Evolutionary conservation across 2,888 invertebrate genomes (phyloP).

Genomic region (Dinocampus coccinellae): DNA sequence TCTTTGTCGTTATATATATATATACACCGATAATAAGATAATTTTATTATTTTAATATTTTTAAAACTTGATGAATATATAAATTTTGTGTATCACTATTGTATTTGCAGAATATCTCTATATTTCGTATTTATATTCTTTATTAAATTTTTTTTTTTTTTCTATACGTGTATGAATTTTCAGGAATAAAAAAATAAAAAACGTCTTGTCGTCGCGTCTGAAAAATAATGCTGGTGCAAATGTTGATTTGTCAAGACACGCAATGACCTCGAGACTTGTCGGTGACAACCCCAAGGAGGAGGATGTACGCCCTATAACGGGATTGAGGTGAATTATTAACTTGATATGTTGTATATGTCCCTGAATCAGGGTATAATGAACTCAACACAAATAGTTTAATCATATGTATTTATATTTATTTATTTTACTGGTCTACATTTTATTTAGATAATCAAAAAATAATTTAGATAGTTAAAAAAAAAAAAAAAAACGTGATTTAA

Average conservation of each 20-base stretch:
- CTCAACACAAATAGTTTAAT: constrained; percentile 7
- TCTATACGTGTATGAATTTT: constrained; percentile 1
- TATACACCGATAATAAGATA: no score
- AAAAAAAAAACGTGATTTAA: no score
- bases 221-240: constrained; percentile 4
- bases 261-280: constrained; percentile 44
- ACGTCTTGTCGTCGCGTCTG: not conserved
- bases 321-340: constrained; percentile 9
- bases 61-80: not conserved
- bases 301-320: constrained; percentile 23
- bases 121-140: not conserved
- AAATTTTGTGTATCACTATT: not conserved
- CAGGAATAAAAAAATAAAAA: not conserved
- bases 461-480: no score
- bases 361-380: constrained; percentile 13
- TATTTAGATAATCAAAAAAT: no score
- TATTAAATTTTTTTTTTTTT: constrained; percentile 5
- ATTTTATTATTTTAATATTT: not conserved
- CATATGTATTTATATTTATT: constrained; percentile 19
- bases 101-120: not conserved
- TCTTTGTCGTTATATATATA: not conserved
- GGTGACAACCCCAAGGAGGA: constrained; percentile 22
- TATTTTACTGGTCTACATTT: not conserved
- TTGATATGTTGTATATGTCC: constrained; percentile 4
- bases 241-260: constrained; percentile 28